Evolutionary conservation across 2,888 invertebrate species (phyloP), one percentile per base, ranked within the genome.

Genomic region (Brenthis hecate): DNA sequence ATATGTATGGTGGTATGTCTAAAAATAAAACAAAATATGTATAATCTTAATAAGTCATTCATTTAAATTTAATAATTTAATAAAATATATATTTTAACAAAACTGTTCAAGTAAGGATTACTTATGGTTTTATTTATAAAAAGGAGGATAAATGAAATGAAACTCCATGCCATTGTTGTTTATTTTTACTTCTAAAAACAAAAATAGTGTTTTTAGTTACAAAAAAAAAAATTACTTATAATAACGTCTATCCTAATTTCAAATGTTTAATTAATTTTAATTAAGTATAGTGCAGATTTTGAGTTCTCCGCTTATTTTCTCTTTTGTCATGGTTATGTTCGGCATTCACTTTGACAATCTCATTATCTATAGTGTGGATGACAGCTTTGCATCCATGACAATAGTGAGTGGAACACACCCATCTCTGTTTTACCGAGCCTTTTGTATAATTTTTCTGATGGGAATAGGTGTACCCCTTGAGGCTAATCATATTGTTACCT

Each of bases 381-480:
- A 75, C 72, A 1, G 85, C 86, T 3, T 77, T 80, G 61, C 88
- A 87, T 3, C 82, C 82, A 23, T 66, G 74, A 43, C 66, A 66
- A 54, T 73, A 74, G n/a, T 80, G 77, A 0, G 76, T 77, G 0
- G 80, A 80, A 56, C 80, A 81, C 8, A 78, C 75, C 82, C 83
- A 83, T 3, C 77, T 57, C 54, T 60, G 68, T 23, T 73, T 76
- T 6, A 62, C 23, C 4, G 65, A 48, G 16, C 71, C 72, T 1
- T 65, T 70, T 32, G 69, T 67, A 13, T 68, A 72, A 19, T 75
- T 75, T 11, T 65, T 63, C 5, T 74, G 72, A 13, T 68, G 47
- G 1, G 70, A 72, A 53, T 74, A 75, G 6, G 72, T 72, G 51
- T 72, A 76, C 8, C 74, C 75, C n/a, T 57, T 72, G 1, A 74